A percentile compares a stretch with the other conserved stretches of the same genome.
Conservation (phyloP, 2,113 vertebrate genomes). For the Meleagris gallopavo region DNA sequence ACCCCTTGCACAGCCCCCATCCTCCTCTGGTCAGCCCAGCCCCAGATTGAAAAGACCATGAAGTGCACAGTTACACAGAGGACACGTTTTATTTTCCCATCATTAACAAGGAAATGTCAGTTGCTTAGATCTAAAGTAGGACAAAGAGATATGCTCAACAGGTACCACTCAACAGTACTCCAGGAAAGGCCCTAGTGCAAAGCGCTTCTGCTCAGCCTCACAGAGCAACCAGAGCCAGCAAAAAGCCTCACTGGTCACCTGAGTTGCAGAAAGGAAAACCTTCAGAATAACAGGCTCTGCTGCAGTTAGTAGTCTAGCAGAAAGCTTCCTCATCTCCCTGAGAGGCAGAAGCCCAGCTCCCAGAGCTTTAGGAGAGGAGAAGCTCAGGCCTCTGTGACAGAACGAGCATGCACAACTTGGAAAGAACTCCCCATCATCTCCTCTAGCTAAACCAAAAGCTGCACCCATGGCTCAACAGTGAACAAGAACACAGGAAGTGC, state of each 20-base stretch:
- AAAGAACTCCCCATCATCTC: neutral
- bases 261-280: neutral
- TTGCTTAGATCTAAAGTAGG: neutral
- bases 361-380: neutral
- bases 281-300: neutral
- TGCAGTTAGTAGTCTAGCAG: neutral
- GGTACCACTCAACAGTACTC: neutral
- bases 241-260: neutral
- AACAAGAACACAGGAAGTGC: neutral
- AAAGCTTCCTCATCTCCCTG: neutral
- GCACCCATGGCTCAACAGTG: neutral
- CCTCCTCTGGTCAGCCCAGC: neutral
- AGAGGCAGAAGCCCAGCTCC: neutral
- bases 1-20: neutral
- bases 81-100: neutral
- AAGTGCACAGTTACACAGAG: neutral
- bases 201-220: neutral
- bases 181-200: neutral
- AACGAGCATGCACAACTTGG: neutral
- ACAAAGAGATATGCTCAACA: neutral
- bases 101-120: neutral
- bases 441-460: neutral
- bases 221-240: neutral
- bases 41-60: neutral
- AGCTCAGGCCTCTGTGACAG: neutral